Conservation (phyloP, 2,113 vertebrate species). For the Engraulis encrasicolus region DNA sequence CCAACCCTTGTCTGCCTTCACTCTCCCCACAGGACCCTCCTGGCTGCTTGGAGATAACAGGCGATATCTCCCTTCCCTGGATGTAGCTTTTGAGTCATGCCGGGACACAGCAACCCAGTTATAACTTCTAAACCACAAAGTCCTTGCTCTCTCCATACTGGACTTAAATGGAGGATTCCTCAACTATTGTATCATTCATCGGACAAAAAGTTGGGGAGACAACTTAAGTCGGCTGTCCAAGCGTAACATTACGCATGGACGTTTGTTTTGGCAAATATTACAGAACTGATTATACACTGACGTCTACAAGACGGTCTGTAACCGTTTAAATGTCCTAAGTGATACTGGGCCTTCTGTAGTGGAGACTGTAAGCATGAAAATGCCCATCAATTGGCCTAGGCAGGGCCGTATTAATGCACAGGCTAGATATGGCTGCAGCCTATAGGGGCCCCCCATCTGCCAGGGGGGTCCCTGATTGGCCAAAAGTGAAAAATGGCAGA, state of each 20-base stretch:
- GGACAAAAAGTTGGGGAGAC: not conserved
- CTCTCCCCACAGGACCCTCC: not conserved
- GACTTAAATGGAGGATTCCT: conserved; percentile 1
- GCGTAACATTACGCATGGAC: not conserved
- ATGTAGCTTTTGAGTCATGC: not conserved
- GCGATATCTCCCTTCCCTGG: not conserved
- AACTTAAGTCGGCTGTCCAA: not conserved
- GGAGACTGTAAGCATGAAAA: too few species aligned
- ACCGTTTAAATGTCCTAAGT: not conserved
- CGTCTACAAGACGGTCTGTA: not conserved
- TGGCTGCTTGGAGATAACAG: not conserved
- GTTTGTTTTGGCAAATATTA: not conserved
- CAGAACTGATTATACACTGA: not conserved
- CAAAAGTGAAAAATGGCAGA: too few species aligned
- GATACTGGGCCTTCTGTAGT: not conserved
- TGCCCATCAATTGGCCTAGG: too few species aligned
- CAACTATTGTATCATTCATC: not conserved
- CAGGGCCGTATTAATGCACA: too few species aligned
- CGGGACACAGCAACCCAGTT: not conserved
- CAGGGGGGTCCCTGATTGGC: too few species aligned
- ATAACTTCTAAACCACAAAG: not conserved
- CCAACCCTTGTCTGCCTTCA: conserved; percentile 3
- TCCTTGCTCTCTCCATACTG: not conserved
- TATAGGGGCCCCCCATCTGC: too few species aligned
- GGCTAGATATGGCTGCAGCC: too few species aligned